Base-by-base conservation (phyloP, 1,140 invertebrate genomes). In the Bursaphelenchus mucronatus region DNA sequence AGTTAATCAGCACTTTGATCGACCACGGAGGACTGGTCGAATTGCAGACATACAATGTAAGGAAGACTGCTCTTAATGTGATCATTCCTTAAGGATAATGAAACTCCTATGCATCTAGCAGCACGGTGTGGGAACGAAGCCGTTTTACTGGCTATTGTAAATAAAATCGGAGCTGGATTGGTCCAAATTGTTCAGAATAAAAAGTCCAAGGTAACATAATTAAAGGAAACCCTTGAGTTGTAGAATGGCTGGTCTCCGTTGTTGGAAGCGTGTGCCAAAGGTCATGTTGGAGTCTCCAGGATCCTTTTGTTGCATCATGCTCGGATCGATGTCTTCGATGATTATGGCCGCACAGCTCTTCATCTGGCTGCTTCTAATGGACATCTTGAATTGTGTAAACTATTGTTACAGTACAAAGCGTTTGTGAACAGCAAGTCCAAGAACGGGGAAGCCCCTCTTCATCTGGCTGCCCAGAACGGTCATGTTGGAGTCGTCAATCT, bases 251-350 rank as follows among this genome's bases (percentile, higher is more conserved):
- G 94, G 92, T 96, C 94, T 0, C 94, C 95, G 3, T 83, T 99
- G 59, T 84, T 97, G 21, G 92, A 97, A 66, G 95, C 95, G 10
- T 85, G 86, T 71, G 85, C 87, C 53, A 78, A 84, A 59, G 87
- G 87, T 4, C 86, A 88, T 76, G 76, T 85, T 3, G 83, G 85
- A 56, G 84, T 87, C 17, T 85, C 86, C 3, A 82, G 85, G 55
- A 83, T 86, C 17, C 76, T 87, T 5, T 81, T 88, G 5, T 78
- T 85, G 51, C 83, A 87, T 67, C 83, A 86, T 65, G 94, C 94
- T 1, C 87, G 95, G 79, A 95, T 98, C 8, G 95, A 99, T 83
- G 94, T 98, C 0, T 98, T 98, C 82, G 95, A 99, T 81, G 88
- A 89, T 93, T 57, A 58, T 30, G 71, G 71, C 1, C 15, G 74